These are phyloP conservation scores for Drosophila anomalipes DNA, from an alignment of 2,888 invertebrate genomes.

Conservation along the genomic window DNA sequence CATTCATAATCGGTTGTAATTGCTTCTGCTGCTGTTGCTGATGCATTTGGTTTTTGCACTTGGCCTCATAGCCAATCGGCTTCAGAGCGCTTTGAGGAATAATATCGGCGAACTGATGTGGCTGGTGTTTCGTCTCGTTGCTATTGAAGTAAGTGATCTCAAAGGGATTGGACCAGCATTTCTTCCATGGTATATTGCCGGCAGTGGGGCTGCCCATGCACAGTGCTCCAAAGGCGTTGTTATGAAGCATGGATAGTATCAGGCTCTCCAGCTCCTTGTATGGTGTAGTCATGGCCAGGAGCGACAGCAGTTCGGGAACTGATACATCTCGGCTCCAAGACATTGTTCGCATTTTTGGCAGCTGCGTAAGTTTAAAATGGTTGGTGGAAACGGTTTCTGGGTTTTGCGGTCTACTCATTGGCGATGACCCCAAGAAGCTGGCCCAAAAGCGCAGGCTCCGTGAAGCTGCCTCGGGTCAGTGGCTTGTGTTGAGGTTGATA, in stretches of 20 bases:
- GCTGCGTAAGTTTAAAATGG: background rate
- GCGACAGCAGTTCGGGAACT: conserved; percentile 15
- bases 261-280: conserved; percentile 33
- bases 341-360: background rate
- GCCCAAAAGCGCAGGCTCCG: conserved; percentile 27
- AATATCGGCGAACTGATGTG: background rate
- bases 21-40: background rate
- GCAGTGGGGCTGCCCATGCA: conserved; percentile 19
- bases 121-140: background rate
- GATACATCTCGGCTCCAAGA: conserved; percentile 16
- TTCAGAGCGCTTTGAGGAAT: conserved; percentile 14
- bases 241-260: conserved; percentile 28
- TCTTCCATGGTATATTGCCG: conserved; percentile 20
- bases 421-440: background rate
- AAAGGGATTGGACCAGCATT: conserved; percentile 43
- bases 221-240: conserved; percentile 34
- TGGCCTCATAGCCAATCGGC: conserved; percentile 55
- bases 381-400: conserved; percentile 5
- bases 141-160: conserved; percentile 16
- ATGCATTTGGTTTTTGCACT: conserved; percentile 4
- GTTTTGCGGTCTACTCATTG: background rate
- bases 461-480: conserved; percentile 39
- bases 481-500: conserved; percentile 44
- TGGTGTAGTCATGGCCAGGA: conserved; percentile 29
- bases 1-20: background rate